Base-by-base conservation (phyloP, 1,140 invertebrate genomes). In the Samia ricini region DNA sequence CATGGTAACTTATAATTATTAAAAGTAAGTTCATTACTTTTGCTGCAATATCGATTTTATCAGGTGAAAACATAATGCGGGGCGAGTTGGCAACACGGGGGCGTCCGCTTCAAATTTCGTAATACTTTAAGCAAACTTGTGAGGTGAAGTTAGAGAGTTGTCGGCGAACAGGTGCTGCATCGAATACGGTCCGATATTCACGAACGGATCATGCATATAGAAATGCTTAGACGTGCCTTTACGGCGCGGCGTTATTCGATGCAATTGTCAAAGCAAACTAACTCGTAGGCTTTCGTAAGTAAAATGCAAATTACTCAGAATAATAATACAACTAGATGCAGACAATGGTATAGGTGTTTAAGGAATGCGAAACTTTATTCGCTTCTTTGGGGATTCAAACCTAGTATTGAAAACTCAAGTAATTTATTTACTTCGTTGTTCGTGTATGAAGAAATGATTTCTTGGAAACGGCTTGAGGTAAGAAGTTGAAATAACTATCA, bases 91-190 rank as follows among this genome's bases (percentile, higher is more conserved):
- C 62, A 67, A 66, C 66, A 58, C 52, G 57, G 62, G 10, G 20
- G 61, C 64, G 68, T 74, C 69, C 69, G 71, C 72, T 78, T 75
- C 68, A 79, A 82, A 80, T 79, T 87, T 79, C 68, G 77, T 80
- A 85, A 87, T 87, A 83, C 79, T 85, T 84, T 84, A 83, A 73
- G 74, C 69, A 85, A 85, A 84, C 76, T 84, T 76, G 70, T 66
- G 76, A 68, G 69, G 62, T 61, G 63, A 85, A 85, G 75, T 85
- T 83, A 74, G 74, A 56, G 68, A 79, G 79, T 76, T 81, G 57
- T 29, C 26, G 63, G 66, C 69, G 75, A 76, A 72, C 84, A 87
- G 82, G 79, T 87, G 83, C 73, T 76, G 76, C 81, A 72, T 69
- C 69, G 81, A 77, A 80, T 76, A 81, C 66, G 69, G 72, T 64